Base-by-base conservation (phyloP, 2,113 vertebrate genomes). In the Ochotona princeps region DNA sequence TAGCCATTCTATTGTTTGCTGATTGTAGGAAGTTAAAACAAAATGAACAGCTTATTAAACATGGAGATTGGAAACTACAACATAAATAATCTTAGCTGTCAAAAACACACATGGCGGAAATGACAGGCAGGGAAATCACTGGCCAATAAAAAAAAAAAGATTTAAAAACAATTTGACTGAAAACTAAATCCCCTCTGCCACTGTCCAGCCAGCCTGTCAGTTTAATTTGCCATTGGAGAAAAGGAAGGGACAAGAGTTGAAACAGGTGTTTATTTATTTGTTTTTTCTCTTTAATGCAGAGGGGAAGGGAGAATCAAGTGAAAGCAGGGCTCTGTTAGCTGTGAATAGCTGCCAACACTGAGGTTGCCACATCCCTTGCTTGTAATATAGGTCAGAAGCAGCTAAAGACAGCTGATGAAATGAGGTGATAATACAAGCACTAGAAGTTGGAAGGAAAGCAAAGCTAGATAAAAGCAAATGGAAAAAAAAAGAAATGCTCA, bases 331-430 rank as follows among this genome's bases (percentile, higher is more conserved):
- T 66, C 4, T 47, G 8, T n/a, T 67, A 94, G 83, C 72, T 87
- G 89, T 82, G 92, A 96, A 91, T 73, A 84, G 32, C 65, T 82
- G 93, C 89, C 94, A 91, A 81, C 89, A 94, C 72, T 49, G n/a
- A 10, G 74, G 61, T 26, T 76, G 73, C 79, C 90, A 83, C 49
- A 8, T 20, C 30, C 15, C 10, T 8, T 4, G 49, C 12, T 57
- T 74, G 38, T 21, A 51, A 67, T 76, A 87, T 10, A 74, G 89
- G 87, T 94, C 95, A 79, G 76, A 25, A 73, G 51, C 60, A 66
- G 67, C 8, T 57, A 7, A 30, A 92, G 90, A 76, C 89, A 95
- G 88, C 76, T 35, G 76, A 81, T 79, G 18, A 72, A 74, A 76
- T 10, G 47, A 60, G 57, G 15, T 25, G 54, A 70, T 30, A 65